phyloP scores from a whole-genome alignment of 2,797 vertebrate species.

The Acipenser oxyrinchus region DNA sequence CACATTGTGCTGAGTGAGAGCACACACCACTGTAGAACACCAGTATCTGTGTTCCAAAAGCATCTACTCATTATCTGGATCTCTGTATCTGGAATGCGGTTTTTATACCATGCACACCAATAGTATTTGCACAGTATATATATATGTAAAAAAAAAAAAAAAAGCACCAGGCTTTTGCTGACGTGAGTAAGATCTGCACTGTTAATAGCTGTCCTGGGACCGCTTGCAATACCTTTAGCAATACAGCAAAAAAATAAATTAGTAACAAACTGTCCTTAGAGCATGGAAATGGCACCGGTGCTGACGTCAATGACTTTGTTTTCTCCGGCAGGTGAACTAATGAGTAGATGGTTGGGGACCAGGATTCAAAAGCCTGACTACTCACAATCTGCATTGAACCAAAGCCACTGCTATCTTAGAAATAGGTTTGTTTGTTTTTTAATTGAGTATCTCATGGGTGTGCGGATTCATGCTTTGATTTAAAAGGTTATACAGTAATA shows the following conservation, averaged over 20 bases:
- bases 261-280: neutral
- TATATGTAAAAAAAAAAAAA: neutral
- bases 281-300: neutral
- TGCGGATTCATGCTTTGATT: too few species aligned
- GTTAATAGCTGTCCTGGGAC: neutral
- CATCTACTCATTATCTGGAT: too few species aligned
- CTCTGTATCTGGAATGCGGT: too few species aligned
- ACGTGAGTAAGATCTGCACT: neutral
- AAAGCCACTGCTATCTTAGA: neutral
- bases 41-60: too few species aligned
- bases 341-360: neutral
- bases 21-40: too few species aligned
- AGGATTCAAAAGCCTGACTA: neutral
- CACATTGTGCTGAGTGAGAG: too few species aligned
- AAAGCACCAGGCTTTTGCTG: neutral
- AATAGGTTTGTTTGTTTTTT: too few species aligned
- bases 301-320: neutral
- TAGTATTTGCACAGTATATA: neutral
- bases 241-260: neutral
- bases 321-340: conserved; percentile 1
- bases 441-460: too few species aligned
- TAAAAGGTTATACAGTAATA: too few species aligned
- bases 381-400: neutral
- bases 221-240: neutral
- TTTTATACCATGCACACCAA: neutral